A percentile compares a stretch with the other conserved stretches of the same genome.
These are phyloP conservation scores for Chalcis sispes DNA, from an alignment of 2,888 invertebrate genomes.

Conservation along the genomic window DNA sequence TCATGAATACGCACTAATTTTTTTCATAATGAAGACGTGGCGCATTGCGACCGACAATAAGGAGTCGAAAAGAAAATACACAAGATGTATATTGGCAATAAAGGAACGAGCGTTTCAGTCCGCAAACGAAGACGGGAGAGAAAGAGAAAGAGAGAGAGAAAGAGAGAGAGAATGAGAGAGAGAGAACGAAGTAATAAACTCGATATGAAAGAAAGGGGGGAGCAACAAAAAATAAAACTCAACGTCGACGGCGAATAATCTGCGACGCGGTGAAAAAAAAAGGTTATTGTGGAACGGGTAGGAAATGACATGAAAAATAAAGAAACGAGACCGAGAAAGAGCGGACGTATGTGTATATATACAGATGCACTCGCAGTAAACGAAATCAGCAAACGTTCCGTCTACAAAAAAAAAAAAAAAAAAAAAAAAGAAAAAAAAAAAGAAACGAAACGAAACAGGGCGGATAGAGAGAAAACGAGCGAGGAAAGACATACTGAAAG, in stretches of 20 bases:
- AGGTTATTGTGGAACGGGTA: too few species aligned
- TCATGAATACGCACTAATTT: constrained; percentile 25
- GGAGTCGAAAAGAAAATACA: constrained; percentile 30
- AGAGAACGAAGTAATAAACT: constrained; percentile 2
- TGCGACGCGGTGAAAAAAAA: too few species aligned
- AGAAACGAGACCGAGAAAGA: too few species aligned
- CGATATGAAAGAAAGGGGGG: not conserved
- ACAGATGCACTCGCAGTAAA: constrained; percentile 11
- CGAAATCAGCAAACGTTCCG: constrained; percentile 15
- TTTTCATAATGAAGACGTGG: constrained; percentile 41
- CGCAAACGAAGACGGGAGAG: not conserved
- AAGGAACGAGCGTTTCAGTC: constrained; percentile 44
- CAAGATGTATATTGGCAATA: constrained; percentile 45
- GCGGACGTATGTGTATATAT: too few species aligned
- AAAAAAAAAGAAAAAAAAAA: constrained; percentile 2
- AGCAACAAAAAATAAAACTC: too few species aligned
- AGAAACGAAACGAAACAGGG: constrained; percentile 6
- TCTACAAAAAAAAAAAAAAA: too few species aligned
- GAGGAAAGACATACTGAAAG: constrained; percentile 4
- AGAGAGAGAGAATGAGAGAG: constrained; percentile 10
- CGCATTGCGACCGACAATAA: not conserved
- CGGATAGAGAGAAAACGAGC: constrained; percentile 1
- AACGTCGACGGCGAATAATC: too few species aligned
- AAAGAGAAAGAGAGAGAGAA: constrained; percentile 18
- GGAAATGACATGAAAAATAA: too few species aligned